A percentile compares a stretch with the other conserved stretches of the same genome.
phyloP scores from a whole-genome alignment of 2,888 invertebrate genomes.

The Rotaria magnacalcarata region DNA sequence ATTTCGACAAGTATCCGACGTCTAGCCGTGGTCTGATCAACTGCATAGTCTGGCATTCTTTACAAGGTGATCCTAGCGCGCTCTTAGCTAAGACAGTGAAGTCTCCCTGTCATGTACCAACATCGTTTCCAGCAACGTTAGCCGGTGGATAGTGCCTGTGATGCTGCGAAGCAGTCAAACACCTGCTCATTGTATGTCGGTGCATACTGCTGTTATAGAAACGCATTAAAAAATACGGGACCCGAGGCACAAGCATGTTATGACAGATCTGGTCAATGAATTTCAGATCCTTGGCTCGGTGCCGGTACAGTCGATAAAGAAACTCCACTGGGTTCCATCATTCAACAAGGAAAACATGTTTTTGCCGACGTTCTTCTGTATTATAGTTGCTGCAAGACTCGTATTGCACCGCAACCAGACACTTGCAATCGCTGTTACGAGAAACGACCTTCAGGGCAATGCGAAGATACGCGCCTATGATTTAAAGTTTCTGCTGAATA shows the following conservation, averaged over 20 bases:
- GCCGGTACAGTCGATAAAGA: background rate
- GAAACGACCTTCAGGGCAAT: conserved; percentile 7
- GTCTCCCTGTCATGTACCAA: background rate
- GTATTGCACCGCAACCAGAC: background rate
- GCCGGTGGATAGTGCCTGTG: too few relatives aligned
- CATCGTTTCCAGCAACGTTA: too few relatives aligned
- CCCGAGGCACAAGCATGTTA: background rate
- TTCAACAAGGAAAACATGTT: background rate
- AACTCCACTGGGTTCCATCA: background rate
- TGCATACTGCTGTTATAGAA: background rate
- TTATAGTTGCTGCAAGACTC: background rate
- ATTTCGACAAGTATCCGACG: too few relatives aligned
- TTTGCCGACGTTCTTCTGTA: background rate
- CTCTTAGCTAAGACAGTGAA: background rate
- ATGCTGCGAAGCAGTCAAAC: too few relatives aligned
- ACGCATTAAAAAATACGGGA: background rate
- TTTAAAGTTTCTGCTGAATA: too few relatives aligned
- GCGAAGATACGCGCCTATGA: background rate
- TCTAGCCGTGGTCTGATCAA: background rate
- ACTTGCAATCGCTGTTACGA: background rate
- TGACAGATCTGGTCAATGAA: background rate
- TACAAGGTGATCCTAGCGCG: background rate
- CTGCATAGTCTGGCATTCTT: background rate
- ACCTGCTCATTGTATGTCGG: background rate
- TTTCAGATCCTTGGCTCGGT: background rate